phyloP scores from a whole-genome alignment of 2,113 vertebrate species.

The Budorcas taxicolor region DNA sequence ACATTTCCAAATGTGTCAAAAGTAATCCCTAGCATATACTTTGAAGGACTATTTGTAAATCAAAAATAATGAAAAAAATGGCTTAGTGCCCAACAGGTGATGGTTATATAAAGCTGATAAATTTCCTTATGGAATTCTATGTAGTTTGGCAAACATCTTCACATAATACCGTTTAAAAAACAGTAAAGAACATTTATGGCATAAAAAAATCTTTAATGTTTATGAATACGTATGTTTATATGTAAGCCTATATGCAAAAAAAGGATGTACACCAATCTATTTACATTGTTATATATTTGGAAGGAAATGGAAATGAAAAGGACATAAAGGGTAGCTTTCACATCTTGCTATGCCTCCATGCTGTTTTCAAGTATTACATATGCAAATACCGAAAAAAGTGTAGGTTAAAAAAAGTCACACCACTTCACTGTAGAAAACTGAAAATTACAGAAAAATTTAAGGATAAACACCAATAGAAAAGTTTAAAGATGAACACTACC shows the following conservation, averaged over 20 bases:
- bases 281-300: not conserved
- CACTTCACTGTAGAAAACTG: not conserved
- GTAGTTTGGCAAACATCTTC: not conserved
- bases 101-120: not conserved
- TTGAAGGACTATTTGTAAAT: not conserved
- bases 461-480: not conserved
- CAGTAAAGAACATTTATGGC: not conserved
- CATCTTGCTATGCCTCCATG: not conserved
- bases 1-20: not conserved
- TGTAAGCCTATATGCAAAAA: not conserved
- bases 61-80: not conserved
- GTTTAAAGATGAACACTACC: not conserved
- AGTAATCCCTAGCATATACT: not conserved
- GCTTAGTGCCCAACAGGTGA: not conserved
- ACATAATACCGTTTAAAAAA: not conserved
- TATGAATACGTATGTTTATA: not conserved
- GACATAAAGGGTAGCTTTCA: not conserved
- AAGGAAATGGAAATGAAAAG: not conserved
- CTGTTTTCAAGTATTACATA: not conserved
- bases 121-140: not conserved
- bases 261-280: not conserved
- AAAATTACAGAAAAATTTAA: not conserved
- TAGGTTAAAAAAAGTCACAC: not conserved
- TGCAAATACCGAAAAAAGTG: not conserved
- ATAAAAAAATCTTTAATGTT: not conserved